These are phyloP conservation scores for Coreoperca whiteheadi DNA, from an alignment of 2,113 vertebrate species.

Conservation along the genomic window DNA sequence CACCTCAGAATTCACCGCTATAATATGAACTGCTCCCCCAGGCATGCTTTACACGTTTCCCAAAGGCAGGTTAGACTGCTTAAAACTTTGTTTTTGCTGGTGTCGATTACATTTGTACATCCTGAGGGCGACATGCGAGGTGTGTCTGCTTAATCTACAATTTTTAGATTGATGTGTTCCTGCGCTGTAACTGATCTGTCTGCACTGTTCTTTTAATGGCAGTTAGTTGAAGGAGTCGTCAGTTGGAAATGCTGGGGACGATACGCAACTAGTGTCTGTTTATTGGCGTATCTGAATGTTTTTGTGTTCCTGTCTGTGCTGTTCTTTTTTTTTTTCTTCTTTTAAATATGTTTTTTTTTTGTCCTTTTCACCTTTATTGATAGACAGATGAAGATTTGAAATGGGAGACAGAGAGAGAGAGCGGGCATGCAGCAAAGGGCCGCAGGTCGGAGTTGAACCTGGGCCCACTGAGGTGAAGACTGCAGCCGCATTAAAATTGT, in stretches of 20 bases:
- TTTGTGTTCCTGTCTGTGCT: too few relatives aligned
- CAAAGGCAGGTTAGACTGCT: background rate
- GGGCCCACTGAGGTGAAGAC: too few relatives aligned
- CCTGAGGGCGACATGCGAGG: background rate
- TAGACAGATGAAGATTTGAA: too few relatives aligned
- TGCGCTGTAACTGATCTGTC: background rate
- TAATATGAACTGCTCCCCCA: background rate
- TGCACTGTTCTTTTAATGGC: background rate
- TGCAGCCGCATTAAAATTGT: too few relatives aligned
- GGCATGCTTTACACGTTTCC: background rate
- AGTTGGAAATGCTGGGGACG: too few relatives aligned
- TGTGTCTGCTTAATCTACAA: background rate
- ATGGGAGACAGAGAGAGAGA: too few relatives aligned
- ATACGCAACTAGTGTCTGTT: background rate
- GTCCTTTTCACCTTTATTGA: too few relatives aligned
- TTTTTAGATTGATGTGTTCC: background rate
- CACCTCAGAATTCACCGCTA: slow-evolving; percentile 10
- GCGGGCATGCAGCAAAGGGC: too few relatives aligned
- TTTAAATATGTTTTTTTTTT: too few relatives aligned
- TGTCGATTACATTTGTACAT: slow-evolving; percentile 1
- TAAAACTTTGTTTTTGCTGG: background rate
- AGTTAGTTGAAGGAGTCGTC: too few relatives aligned
- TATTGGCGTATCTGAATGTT: background rate
- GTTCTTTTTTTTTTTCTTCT: too few relatives aligned
- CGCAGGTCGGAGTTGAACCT: too few relatives aligned